Base-by-base conservation (phyloP, 2,113 vertebrate species). In the Corythaixoides concolor region DNA sequence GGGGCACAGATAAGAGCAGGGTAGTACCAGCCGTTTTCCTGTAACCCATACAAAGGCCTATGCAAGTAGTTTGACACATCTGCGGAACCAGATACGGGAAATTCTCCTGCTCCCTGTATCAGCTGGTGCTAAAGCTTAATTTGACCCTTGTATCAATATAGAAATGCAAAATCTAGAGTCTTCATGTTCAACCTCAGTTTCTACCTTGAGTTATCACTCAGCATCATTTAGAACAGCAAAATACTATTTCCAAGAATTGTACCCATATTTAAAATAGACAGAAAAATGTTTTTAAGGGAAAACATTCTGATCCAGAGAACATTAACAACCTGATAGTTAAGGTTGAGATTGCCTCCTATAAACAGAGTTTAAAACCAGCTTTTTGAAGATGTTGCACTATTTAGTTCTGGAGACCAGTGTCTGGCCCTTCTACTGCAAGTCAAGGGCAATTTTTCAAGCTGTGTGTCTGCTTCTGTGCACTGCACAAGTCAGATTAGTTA, bases 341-440 rank as follows among this genome's bases (percentile, higher is more conserved):
- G 16, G 3, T 2, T 82, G 55, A 78, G 9, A 17, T 64, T 59
- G 70, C 15, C 26, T 5, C 11, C 26, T 50, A 9, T 22, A 69
- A 73, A 33, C 0, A 74, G 24, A n/a, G 4, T 22, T 63, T 63
- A 13, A 90, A 84, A 35, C 0, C 0, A 62, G 12, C 10, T 75
- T 1, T 78, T 79, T 66, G 37, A 81, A 50, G 17, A 17, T 7
- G 4, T 55, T 55, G 8, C 7, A 12, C 3, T 1, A 0, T 49
- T 80, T 69, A 32, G 9, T 35, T 70, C 49, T 76, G 67, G 33
- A 37, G 24, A 45, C 3, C 19, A 41, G 32, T 12, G 5, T 16
- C 33, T 84, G 52, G 21, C 28, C 9, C 16, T 49, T 20, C 33
- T 27, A 8, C 9, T 39, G 27, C 7, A 60, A 84, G n/a, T 19